Percentiles rank a stretch among this genome's conserved stretches.
Conservation (phyloP, 2,797 vertebrate species). For the Xerus rutilus region DNA sequence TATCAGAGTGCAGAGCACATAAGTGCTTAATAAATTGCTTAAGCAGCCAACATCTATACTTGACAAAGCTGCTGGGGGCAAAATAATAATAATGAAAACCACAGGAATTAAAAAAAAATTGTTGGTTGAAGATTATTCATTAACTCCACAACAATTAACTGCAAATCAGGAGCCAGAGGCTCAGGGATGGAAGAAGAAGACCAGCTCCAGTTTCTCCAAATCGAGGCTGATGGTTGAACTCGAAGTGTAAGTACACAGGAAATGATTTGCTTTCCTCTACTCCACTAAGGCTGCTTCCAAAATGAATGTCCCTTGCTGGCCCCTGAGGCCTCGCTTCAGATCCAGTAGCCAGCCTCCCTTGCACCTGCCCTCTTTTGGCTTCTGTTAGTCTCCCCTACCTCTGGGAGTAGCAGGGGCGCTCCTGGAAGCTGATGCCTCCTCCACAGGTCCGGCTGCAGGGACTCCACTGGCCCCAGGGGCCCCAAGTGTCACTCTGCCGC, state of each 20-base stretch:
- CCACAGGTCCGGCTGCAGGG: slow-evolving; percentile 96
- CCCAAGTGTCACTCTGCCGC: slow-evolving; percentile 91
- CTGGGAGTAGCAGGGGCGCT: slow-evolving; percentile 92
- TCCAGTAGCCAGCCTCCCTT: neutral
- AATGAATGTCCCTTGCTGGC: neutral
- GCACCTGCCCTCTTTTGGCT: neutral
- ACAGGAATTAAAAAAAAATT: neutral
- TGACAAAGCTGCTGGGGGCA: neutral
- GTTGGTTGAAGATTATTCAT: accelerated
- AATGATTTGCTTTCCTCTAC: neutral
- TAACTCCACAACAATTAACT: neutral
- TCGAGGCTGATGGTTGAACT: neutral
- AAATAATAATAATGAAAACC: neutral
- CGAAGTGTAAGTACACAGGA: neutral
- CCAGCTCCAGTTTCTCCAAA: accelerated
- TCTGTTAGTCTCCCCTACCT: slow-evolving; percentile 88
- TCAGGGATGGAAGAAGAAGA: neutral
- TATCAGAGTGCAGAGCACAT: accelerated
- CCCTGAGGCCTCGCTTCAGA: neutral
- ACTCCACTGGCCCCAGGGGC: slow-evolving; percentile 93
- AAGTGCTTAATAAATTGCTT: neutral
- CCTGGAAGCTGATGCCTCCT: slow-evolving; percentile 91
- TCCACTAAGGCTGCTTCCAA: neutral
- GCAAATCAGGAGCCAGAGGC: accelerated
- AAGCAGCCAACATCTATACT: neutral